Evolutionary conservation across 1,140 invertebrate genomes (phyloP).

Genomic region (Halesus radiatus): DNA sequence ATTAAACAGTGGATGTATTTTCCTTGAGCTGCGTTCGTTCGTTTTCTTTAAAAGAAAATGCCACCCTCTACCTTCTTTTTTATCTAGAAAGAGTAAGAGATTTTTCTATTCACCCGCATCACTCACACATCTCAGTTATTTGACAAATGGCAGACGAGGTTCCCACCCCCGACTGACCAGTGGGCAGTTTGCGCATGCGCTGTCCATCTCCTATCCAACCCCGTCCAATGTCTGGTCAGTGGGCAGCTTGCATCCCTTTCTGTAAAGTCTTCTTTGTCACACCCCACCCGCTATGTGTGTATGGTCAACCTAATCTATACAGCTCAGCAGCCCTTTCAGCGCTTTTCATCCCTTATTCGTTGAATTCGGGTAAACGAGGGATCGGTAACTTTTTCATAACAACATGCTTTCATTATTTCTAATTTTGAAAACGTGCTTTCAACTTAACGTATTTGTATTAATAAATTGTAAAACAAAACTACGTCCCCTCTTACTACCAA

Average conservation of each 20-base stretch:
- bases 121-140: not conserved
- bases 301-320: conserved; percentile 8
- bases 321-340: not conserved
- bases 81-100: conserved; percentile 7
- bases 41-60: not conserved
- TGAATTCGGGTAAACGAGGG: too few species aligned
- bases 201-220: not conserved
- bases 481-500: too few species aligned
- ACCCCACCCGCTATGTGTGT: not conserved
- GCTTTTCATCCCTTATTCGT: too few species aligned
- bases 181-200: conserved; percentile 42
- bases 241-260: conserved; percentile 29
- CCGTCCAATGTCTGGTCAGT: conserved; percentile 31
- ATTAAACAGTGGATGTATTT: too few species aligned
- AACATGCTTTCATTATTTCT: too few species aligned
- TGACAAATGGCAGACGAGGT: conserved; percentile 18
- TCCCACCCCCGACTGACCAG: conserved; percentile 45
- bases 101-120: not conserved
- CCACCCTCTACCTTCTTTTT: not conserved
- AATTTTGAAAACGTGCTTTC: too few species aligned
- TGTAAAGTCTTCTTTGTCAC: not conserved
- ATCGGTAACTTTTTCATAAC: too few species aligned
- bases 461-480: too few species aligned
- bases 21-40: too few species aligned
- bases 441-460: too few species aligned